phyloP scores from a whole-genome alignment of 2,113 vertebrate species.

The Junco hyemalis region DNA sequence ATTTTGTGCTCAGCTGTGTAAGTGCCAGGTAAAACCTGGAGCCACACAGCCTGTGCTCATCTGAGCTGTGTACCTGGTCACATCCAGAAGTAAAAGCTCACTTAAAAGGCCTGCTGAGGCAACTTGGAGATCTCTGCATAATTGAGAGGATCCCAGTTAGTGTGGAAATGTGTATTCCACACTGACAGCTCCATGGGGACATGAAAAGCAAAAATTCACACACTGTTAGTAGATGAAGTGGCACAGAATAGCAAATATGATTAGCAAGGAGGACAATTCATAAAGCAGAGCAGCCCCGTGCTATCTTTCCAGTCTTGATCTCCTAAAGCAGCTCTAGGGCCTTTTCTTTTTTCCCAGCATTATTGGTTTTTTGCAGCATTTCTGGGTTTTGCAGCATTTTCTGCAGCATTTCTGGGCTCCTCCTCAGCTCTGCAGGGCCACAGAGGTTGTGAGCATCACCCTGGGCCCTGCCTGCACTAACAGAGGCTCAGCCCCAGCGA shows the following conservation, averaged over 20 bases:
- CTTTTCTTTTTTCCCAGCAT: background rate
- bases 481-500: fast-evolving
- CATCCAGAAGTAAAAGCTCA: background rate
- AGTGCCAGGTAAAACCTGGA: background rate
- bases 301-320: background rate
- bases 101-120: background rate
- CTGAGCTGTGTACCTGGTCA: background rate
- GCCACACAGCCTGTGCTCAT: background rate
- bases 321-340: background rate
- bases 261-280: background rate
- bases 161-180: background rate
- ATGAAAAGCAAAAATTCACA: background rate
- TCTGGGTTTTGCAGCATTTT: background rate
- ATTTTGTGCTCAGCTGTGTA: background rate
- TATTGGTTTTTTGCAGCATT: background rate
- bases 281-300: background rate
- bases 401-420: background rate
- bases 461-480: background rate
- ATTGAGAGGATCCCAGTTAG: background rate
- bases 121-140: background rate
- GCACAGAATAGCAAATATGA: background rate
- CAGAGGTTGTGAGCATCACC: background rate
- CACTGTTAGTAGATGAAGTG: background rate
- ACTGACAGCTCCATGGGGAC: background rate
- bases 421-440: background rate